A percentile compares a stretch with the other conserved stretches of the same genome.
Evolutionary conservation across 2,888 invertebrate species (phyloP).

Genomic region (Theodoxus fluviatilis): DNA sequence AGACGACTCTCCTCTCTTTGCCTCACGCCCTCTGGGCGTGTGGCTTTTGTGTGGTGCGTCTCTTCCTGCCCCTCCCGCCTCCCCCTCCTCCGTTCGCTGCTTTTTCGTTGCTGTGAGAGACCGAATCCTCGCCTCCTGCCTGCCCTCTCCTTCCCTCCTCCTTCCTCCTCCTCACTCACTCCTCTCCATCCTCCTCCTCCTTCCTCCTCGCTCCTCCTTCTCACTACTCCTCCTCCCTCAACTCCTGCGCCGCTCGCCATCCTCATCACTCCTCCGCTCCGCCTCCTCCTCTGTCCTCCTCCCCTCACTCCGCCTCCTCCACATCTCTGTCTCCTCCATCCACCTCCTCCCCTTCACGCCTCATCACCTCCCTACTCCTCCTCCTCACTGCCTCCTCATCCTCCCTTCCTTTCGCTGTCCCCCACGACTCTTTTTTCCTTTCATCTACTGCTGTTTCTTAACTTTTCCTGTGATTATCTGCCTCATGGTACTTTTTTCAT

Average conservation of each 20-base stretch:
- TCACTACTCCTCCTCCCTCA: slow-evolving; percentile 29
- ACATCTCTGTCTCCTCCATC: neutral
- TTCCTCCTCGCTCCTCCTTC: slow-evolving; percentile 29
- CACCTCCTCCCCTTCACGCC: neutral
- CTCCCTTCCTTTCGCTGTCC: neutral
- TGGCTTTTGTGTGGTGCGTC: neutral
- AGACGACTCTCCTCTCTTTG: too few species aligned
- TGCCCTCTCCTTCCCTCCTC: neutral
- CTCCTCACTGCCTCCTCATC: neutral
- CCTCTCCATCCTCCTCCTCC: neutral
- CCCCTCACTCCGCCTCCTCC: slow-evolving; percentile 11
- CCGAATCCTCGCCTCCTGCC: neutral
- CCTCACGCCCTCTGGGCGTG: neutral
- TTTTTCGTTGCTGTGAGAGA: neutral
- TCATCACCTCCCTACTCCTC: neutral
- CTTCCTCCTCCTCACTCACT: neutral
- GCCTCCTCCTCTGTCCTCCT: slow-evolving; percentile 17
- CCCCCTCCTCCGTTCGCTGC: neutral
- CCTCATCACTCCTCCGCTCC: too few species aligned
- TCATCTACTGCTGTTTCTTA: too few species aligned
- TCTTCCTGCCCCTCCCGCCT: too few species aligned
- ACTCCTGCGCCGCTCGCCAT: too few species aligned
- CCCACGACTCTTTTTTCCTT: neutral
- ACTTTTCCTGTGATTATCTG: too few species aligned
- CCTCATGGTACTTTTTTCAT: too few species aligned